A percentile compares a stretch with the other conserved stretches of the same genome.
These are phyloP conservation scores for Mirza zaza DNA, from an alignment of 2,113 vertebrate species.

Conservation along the genomic window DNA sequence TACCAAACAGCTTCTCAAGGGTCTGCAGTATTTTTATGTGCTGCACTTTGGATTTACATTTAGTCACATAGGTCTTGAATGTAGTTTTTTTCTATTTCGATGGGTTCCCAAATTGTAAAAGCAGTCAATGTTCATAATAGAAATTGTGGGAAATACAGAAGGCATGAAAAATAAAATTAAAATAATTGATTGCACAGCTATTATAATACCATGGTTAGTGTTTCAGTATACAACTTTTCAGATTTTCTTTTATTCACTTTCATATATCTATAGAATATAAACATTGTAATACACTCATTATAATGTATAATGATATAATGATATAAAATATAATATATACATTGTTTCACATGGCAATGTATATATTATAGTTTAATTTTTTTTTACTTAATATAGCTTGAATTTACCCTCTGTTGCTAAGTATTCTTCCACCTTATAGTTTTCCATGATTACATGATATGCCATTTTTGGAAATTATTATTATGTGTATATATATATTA, in stretches of 20 bases:
- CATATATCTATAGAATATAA: neutral
- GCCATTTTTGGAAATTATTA: neutral
- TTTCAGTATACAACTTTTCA: neutral
- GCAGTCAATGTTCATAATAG: neutral
- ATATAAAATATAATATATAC: too few species aligned
- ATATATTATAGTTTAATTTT: conserved; percentile 18
- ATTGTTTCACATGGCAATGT: neutral
- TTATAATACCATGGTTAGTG: neutral
- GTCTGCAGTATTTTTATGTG: neutral
- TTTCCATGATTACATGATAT: neutral
- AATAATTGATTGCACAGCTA: neutral
- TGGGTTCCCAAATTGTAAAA: neutral
- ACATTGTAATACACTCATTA: neutral
- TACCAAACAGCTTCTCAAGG: neutral
- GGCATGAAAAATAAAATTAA: neutral
- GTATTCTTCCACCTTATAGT: neutral
- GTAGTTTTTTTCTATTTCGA: neutral
- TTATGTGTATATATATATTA: neutral
- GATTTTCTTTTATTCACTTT: neutral
- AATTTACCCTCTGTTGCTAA: neutral
- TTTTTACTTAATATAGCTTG: neutral
- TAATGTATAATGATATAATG: neutral
- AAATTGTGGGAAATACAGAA: neutral
- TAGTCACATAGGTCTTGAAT: neutral
- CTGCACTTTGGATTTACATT: neutral